Percentiles rank a stretch among this genome's conserved stretches.
Evolutionary conservation across 2,113 vertebrate species (phyloP).

Genomic region (Arizona elegans): DNA sequence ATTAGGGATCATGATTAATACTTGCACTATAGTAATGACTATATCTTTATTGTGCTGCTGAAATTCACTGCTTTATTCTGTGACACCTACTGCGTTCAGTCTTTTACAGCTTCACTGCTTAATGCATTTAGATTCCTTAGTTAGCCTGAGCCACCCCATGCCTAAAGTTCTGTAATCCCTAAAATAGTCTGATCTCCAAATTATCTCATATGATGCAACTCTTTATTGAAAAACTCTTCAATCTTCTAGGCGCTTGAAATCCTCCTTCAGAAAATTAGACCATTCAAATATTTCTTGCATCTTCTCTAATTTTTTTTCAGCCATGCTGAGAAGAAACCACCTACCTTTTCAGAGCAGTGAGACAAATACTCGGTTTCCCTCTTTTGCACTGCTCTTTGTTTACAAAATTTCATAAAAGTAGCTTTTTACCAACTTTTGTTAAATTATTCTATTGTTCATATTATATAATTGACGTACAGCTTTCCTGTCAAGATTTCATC

Average conservation of each 20-base stretch:
- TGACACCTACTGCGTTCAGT: neutral
- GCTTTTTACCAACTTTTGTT: neutral
- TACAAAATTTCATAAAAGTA: neutral
- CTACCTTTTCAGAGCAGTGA: neutral
- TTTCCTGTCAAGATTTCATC: neutral
- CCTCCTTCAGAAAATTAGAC: neutral
- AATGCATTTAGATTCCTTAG: neutral
- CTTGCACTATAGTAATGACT: neutral
- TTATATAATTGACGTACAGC: neutral
- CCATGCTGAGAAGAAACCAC: neutral
- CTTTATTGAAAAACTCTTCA: neutral
- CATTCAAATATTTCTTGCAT: neutral
- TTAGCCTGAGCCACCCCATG: neutral
- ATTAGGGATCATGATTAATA: too few relatives aligned
- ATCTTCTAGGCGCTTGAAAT: neutral
- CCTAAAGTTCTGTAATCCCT: neutral
- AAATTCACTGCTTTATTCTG: neutral
- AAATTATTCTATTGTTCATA: neutral
- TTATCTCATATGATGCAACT: neutral
- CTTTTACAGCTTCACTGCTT: neutral
- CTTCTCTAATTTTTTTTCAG: neutral
- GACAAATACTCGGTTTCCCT: neutral
- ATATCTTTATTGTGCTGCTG: neutral
- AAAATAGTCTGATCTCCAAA: neutral
- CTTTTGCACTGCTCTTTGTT: neutral